A percentile compares a stretch with the other conserved stretches of the same genome.
Evolutionary conservation across 2,888 invertebrate genomes (phyloP).

Genomic region (Allolobophora icterica): DNA sequence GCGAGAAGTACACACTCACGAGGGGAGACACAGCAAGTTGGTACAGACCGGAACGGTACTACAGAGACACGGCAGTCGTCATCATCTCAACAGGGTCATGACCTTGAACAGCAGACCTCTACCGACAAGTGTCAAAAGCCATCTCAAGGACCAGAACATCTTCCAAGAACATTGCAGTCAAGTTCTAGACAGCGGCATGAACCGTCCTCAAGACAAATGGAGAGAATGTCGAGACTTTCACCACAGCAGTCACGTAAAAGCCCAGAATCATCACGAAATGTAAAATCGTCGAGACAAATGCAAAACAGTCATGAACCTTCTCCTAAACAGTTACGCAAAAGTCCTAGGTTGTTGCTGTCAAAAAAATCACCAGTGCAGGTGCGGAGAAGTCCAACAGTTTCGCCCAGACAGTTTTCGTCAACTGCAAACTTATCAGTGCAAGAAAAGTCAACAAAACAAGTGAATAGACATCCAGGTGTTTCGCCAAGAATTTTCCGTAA

Average conservation of each 20-base stretch:
- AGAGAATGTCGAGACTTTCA: background rate
- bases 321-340: background rate
- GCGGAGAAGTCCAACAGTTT: background rate
- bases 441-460: background rate
- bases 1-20: background rate
- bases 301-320: background rate
- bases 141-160: background rate
- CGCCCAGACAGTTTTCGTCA: background rate
- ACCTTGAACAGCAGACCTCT: background rate
- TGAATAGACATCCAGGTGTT: background rate
- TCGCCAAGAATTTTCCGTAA: background rate
- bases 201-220: background rate
- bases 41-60: background rate
- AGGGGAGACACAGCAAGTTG: background rate
- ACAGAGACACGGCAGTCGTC: background rate
- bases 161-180: background rate
- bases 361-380: background rate
- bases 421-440: background rate
- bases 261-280: background rate
- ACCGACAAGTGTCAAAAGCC: background rate
- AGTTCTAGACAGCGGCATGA: background rate
- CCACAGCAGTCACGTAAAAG: background rate
- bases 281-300: background rate
- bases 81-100: background rate
- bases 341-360: background rate